Evolutionary conservation across 2,797 vertebrate genomes (phyloP).

Genomic region (Pseudochromis fuscus): DNA sequence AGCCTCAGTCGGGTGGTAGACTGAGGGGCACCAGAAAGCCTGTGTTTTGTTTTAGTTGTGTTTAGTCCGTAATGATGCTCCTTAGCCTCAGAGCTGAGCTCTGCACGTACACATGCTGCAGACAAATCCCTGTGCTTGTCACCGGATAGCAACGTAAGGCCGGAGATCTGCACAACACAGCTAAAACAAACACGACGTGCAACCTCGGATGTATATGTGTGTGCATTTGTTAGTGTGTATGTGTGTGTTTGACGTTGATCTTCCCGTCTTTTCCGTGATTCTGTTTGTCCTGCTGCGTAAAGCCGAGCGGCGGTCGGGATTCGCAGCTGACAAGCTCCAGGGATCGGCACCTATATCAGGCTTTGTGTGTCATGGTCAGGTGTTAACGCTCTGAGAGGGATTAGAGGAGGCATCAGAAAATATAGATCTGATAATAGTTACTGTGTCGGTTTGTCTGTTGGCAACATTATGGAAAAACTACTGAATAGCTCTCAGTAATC

Average conservation of each 20-base stretch:
- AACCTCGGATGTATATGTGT: conserved; percentile 24
- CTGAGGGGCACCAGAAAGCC: conserved; percentile 79
- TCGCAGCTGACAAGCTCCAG: conserved; percentile 33
- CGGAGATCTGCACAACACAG: conserved; percentile 22
- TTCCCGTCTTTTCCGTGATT: conserved; percentile 21
- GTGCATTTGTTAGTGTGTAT: no score
- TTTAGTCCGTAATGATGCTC: conserved; percentile 79
- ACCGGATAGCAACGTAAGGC: conserved; percentile 34
- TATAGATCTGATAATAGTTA: neutral
- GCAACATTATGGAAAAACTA: no score
- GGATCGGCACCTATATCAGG: conserved; percentile 60
- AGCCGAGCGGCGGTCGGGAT: conserved; percentile 8
- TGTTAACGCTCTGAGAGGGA: conserved; percentile 27
- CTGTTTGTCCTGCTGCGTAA: conserved; percentile 31
- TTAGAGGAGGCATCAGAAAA: conserved; percentile 27
- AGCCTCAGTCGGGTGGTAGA: conserved; percentile 69
- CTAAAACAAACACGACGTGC: conserved; percentile 34
- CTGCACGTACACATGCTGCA: conserved; percentile 46
- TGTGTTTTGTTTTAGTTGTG: conserved; percentile 77
- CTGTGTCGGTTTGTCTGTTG: neutral
- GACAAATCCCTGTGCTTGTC: conserved; percentile 62
- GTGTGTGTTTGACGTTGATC: conserved; percentile 25
- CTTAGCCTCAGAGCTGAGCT: conserved; percentile 64
- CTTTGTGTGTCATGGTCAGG: conserved; percentile 40
- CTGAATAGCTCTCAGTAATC: no score